Evolutionary conservation across 2,888 invertebrate species (phyloP).

Genomic region (Campoplex nolae): DNA sequence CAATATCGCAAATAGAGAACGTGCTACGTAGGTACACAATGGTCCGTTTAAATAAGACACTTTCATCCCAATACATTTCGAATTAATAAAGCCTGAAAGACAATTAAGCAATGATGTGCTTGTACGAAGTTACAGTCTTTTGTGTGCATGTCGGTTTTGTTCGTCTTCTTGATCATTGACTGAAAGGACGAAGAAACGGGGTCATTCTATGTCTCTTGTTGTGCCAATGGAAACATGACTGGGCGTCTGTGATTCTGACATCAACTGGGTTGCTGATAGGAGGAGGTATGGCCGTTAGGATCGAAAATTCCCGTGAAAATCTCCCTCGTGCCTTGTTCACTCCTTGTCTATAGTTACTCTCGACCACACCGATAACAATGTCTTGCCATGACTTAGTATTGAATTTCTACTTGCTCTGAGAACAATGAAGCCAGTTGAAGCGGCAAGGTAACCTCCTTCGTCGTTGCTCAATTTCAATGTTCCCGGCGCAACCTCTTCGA

Average conservation of each 20-base stretch:
- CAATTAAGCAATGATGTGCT: constrained; percentile 44
- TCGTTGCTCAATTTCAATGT: constrained; percentile 56
- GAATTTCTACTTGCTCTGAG: constrained; percentile 53
- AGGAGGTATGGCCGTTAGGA: constrained; percentile 34
- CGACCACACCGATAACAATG: constrained; percentile 46
- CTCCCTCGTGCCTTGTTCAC: neutral
- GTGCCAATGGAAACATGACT: constrained; percentile 11
- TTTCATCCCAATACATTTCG: constrained; percentile 27
- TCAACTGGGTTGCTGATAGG: constrained; percentile 25
- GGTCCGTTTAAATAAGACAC: constrained; percentile 12
- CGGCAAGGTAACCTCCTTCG: constrained; percentile 26
- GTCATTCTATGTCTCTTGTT: constrained; percentile 6
- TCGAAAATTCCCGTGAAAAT: constrained; percentile 41
- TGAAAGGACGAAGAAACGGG: constrained; percentile 8
- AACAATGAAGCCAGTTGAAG: constrained; percentile 61
- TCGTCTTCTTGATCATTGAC: neutral
- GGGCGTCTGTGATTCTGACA: constrained; percentile 28
- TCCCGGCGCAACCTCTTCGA: constrained; percentile 26
- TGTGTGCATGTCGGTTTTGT: constrained; percentile 23
- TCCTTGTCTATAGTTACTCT: constrained; percentile 5
- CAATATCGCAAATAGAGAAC: neutral
- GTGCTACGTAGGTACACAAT: neutral
- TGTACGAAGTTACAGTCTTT: constrained; percentile 5
- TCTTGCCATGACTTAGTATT: constrained; percentile 48
- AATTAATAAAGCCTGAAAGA: constrained; percentile 2